Percentiles rank a stretch among this genome's conserved stretches.
phyloP scores from a whole-genome alignment of 2,888 invertebrate genomes.

The Hirudinaria manillensis region DNA sequence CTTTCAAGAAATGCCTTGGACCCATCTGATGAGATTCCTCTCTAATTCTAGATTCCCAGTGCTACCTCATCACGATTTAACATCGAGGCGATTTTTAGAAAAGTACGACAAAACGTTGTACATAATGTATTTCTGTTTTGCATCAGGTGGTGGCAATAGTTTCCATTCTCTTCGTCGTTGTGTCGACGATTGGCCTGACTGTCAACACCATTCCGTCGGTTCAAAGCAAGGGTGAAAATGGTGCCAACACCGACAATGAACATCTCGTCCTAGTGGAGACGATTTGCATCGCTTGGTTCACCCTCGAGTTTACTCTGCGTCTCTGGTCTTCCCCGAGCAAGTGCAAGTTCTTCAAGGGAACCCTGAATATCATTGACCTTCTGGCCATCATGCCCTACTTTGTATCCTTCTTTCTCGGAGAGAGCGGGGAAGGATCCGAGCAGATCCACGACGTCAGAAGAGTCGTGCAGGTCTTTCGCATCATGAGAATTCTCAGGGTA shows the following conservation, averaged over 20 bases:
- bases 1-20: too few species aligned
- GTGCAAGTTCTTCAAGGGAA: constrained; percentile 99
- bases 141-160: constrained; percentile 75
- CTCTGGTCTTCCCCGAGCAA: constrained; percentile 98
- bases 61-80: too few species aligned
- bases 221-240: constrained; percentile 78
- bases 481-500: constrained; percentile 54
- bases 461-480: constrained; percentile 70
- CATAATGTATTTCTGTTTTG: neutral
- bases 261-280: constrained; percentile 90
- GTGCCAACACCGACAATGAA: constrained; percentile 45
- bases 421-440: constrained; percentile 73
- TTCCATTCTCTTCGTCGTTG: constrained; percentile 98
- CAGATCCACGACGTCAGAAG: constrained; percentile 80
- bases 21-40: too few species aligned
- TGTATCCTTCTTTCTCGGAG: constrained; percentile 90
- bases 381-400: constrained; percentile 97
- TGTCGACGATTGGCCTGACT: constrained; percentile 96
- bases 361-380: constrained; percentile 94
- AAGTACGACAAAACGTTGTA: neutral
- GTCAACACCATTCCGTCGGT: constrained; percentile 96
- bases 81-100: too few species aligned
- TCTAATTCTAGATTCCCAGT: too few species aligned
- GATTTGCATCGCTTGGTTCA: constrained; percentile 99
- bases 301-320: constrained; percentile 89